Conservation (phyloP, 2,888 invertebrate genomes). For the Parnassius orleans region DNA sequence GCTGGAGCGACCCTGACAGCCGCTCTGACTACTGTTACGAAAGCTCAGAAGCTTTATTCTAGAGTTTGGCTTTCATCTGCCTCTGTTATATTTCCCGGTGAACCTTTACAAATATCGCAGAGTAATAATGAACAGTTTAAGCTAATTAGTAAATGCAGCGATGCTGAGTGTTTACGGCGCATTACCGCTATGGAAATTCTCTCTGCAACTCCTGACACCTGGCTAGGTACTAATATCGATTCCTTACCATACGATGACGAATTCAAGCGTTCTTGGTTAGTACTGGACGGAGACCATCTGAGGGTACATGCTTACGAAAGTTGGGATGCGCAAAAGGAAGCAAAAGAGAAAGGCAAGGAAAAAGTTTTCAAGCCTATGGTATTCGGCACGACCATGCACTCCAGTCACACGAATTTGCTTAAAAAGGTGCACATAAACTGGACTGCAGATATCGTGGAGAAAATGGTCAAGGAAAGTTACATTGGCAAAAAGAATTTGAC, state of each 20-base stretch:
- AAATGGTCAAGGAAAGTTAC: constrained; percentile 82
- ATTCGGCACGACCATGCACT: constrained; percentile 88
- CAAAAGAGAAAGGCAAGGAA: constrained; percentile 64
- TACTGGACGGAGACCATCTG: constrained; percentile 86
- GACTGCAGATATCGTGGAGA: constrained; percentile 83
- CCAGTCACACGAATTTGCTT: constrained; percentile 83
- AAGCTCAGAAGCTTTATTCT: constrained; percentile 85
- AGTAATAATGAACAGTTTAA: constrained; percentile 83
- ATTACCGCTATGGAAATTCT: constrained; percentile 81
- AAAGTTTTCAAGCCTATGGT: constrained; percentile 79
- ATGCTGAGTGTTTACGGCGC: constrained; percentile 81
- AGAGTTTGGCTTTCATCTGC: constrained; percentile 91
- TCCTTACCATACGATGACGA: constrained; percentile 83
- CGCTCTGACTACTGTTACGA: constrained; percentile 83
- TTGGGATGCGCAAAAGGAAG: constrained; percentile 77
- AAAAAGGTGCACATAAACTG: constrained; percentile 83
- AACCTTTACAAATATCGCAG: constrained; percentile 82
- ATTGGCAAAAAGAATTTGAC: constrained; percentile 84
- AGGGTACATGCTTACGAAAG: constrained; percentile 84
- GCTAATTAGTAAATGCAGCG: constrained; percentile 74
- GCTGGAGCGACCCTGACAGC: constrained; percentile 92
- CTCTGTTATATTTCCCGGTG: constrained; percentile 86
- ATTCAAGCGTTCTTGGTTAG: constrained; percentile 87
- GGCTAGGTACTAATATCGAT: constrained; percentile 83
- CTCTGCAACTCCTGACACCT: constrained; percentile 86